Base-by-base conservation (phyloP, 2,797 vertebrate genomes). In the Lycodopsis pacificus region DNA sequence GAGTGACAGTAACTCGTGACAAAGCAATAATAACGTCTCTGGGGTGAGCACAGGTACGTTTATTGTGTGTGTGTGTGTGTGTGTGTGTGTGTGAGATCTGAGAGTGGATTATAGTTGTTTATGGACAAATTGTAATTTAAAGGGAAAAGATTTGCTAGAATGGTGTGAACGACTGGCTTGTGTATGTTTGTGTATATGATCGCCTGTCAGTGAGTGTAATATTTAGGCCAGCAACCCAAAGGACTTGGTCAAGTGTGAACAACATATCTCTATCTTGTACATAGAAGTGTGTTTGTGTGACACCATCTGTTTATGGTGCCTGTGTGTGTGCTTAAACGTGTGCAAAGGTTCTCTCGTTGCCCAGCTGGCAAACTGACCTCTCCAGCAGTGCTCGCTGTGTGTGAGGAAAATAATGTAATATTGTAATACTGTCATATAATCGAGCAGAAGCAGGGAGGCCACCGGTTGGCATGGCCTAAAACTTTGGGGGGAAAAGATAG, bases 291-390 rank as follows among this genome's bases (percentile, higher is more conserved):
- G 49, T 62, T 38, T 40, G 57, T 48, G 71, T 53, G 53, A 79
- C 73, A 77, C 82, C 89, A 88, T 90, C 85, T 90, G 91, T 86
- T 85, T 88, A 80, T 83, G 73, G 77, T 59, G 49, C 68, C 49
- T 71, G 65, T 87, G 87, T 86, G 87, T 87, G 89, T 74, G 61
- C 46, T 86, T 79, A 85, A 71, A 79, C 51, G 22, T 85, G 86
- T 91, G 87, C 85, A 88, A 89, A 89, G 86, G 86, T 88, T 85
- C 75, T 83, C 74, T 77, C 11, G 7, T 73, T 62, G 82, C 80
- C 82, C 72, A 88, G 88, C 89, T 91, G 89, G 80, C 76, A 79
- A 74, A 79, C 58, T 84, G 86, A 89, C 85, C 86, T 74, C 81
- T 81, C 40, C 59, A 85, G 73, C 63, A 70, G 72, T 22, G 63